A percentile compares a stretch with the other conserved stretches of the same genome.
These are phyloP conservation scores for Scolopax rusticola DNA, from an alignment of 2,797 vertebrate genomes.

Conservation along the genomic window DNA sequence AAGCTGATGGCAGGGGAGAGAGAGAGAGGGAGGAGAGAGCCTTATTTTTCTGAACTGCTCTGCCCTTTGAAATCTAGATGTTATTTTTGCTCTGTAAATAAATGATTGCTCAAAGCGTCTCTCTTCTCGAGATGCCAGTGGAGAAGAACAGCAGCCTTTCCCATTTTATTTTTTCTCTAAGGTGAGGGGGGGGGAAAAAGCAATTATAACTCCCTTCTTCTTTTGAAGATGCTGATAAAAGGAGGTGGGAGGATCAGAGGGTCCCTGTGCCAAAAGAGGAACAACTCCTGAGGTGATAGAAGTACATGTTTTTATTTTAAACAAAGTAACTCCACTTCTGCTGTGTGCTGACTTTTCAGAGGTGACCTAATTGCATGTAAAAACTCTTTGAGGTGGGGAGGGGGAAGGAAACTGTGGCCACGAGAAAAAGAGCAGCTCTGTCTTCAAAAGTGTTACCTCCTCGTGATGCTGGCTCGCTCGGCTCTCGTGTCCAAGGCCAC, in stretches of 20 bases:
- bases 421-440: background rate
- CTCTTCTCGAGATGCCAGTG: background rate
- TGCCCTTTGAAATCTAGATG: conserved; percentile 24
- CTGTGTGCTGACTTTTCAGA: conserved; percentile 1
- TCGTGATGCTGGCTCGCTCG: rapidly evolving
- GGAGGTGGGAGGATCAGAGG: conserved; percentile 61
- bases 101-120: background rate
- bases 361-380: conserved; percentile 44
- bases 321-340: conserved; percentile 13
- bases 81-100: conserved; percentile 40
- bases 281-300: conserved; percentile 51
- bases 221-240: conserved; percentile 73
- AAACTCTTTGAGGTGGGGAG: background rate
- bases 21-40: background rate
- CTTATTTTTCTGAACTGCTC: background rate
- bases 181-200: background rate
- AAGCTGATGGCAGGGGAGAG: background rate
- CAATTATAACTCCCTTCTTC: conserved; percentile 53
- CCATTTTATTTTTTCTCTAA: background rate
- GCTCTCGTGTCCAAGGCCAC: background rate
- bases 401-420: background rate
- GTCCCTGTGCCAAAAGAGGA: conserved; percentile 7
- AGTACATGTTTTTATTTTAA: conserved; percentile 31
- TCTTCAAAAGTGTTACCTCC: background rate
- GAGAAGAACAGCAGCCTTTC: background rate